Conservation (phyloP, 2,113 vertebrate genomes). For the Okapia johnstoni region DNA sequence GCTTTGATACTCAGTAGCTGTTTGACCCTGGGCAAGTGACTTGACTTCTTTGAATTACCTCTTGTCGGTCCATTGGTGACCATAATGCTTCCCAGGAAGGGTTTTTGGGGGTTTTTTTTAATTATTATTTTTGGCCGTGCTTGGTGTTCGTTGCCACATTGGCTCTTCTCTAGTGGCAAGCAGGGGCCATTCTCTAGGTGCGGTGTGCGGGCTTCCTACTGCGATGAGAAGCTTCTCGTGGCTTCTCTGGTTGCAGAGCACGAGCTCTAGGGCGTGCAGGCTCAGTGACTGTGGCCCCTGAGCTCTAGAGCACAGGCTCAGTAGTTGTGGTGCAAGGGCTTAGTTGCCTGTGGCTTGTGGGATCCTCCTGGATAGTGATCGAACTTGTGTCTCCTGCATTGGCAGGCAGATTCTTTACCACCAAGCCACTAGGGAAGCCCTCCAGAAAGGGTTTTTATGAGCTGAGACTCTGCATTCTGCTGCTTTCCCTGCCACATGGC, state of each 20-base stretch:
- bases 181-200: not conserved
- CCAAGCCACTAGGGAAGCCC: not conserved
- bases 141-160: not conserved
- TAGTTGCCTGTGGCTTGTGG: not conserved
- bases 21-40: not conserved
- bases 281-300: not conserved
- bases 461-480: not conserved
- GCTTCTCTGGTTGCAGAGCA: not conserved
- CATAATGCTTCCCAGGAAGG: not conserved
- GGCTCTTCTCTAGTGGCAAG: not conserved
- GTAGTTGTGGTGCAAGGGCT: not conserved
- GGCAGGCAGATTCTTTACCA: not conserved
- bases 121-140: not conserved
- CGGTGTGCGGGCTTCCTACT: not conserved
- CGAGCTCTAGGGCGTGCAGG: not conserved
- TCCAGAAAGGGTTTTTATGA: not conserved
- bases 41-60: not conserved
- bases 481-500: not conserved
- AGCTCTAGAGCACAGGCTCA: not conserved
- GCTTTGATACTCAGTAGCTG: not conserved
- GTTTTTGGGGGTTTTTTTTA: not conserved
- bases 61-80: not conserved
- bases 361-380: not conserved
- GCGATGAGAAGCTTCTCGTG: not conserved
- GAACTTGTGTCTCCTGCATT: not conserved